Conservation (phyloP, 2,888 invertebrate genomes). For the Ichneumoninae sp. region DNA sequence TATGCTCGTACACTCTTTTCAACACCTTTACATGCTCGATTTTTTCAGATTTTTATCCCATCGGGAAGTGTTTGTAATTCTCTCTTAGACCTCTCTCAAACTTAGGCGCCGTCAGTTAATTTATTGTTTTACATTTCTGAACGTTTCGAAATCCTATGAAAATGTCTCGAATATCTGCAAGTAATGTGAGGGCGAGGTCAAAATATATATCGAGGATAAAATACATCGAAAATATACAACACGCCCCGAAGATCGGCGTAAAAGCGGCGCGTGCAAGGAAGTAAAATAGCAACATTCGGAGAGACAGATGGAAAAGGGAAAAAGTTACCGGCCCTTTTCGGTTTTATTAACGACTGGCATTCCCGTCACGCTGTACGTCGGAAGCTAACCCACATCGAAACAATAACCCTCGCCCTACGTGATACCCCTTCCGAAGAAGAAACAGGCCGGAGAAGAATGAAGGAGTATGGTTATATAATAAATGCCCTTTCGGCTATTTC, state of each 20-base stretch:
- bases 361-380: slow-evolving; percentile 76
- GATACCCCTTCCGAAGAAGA: slow-evolving; percentile 72
- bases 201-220: slow-evolving; percentile 18
- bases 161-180: background rate
- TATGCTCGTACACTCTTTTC: too few species aligned
- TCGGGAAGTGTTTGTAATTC: too few species aligned
- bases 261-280: slow-evolving; percentile 32
- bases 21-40: too few species aligned
- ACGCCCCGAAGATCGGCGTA: background rate
- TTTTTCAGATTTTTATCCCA: too few species aligned
- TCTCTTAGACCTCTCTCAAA: too few species aligned
- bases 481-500: slow-evolving; percentile 65
- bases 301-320: slow-evolving; percentile 57
- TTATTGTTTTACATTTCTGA: background rate
- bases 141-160: background rate
- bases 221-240: slow-evolving; percentile 33
- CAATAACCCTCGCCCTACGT: slow-evolving; percentile 79
- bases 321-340: slow-evolving; percentile 1
- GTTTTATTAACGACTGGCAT: slow-evolving; percentile 67
- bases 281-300: slow-evolving; percentile 40
- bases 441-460: background rate
- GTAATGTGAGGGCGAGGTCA: background rate
- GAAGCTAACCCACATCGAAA: slow-evolving; percentile 75
- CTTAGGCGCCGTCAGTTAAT: too few species aligned
- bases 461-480: slow-evolving; percentile 72